Conservation (phyloP, 2,113 vertebrate genomes). For the Aphelocoma coerulescens region DNA sequence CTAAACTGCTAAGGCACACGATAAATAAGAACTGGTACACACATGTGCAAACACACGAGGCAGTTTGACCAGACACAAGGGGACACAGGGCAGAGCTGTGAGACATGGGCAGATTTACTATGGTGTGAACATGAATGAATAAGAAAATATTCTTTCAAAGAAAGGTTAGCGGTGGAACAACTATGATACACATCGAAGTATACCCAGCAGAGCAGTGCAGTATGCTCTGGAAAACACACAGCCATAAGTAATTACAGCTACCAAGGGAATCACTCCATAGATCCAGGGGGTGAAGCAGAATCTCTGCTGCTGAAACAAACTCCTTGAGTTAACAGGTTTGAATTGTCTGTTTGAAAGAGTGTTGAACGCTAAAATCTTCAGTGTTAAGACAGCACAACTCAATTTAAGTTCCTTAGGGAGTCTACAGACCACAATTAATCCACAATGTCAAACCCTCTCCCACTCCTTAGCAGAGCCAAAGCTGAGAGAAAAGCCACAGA, state of each 20-base stretch:
- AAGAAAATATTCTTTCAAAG: neutral
- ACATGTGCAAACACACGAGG: fast-evolving
- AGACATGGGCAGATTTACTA: neutral
- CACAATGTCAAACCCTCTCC: neutral
- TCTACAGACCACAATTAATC: neutral
- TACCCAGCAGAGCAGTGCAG: neutral
- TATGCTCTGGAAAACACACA: neutral
- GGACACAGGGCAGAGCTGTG: neutral
- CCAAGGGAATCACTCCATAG: neutral
- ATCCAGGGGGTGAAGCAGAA: neutral
- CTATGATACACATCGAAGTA: neutral
- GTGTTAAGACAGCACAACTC: neutral
- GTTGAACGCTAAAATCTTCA: neutral
- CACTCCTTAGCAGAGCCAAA: neutral
- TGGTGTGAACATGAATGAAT: neutral
- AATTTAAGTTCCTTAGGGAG: neutral
- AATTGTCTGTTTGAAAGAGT: neutral
- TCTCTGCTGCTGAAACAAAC: neutral
- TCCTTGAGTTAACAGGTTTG: neutral
- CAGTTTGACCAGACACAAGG: neutral
- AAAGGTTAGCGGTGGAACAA: neutral
- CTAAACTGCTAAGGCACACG: neutral
- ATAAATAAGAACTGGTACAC: neutral
- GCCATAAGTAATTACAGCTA: neutral
- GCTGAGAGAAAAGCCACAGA: neutral